phyloP scores from a whole-genome alignment of 2,797 vertebrate genomes.

The Chaenodraco wilsoni region DNA sequence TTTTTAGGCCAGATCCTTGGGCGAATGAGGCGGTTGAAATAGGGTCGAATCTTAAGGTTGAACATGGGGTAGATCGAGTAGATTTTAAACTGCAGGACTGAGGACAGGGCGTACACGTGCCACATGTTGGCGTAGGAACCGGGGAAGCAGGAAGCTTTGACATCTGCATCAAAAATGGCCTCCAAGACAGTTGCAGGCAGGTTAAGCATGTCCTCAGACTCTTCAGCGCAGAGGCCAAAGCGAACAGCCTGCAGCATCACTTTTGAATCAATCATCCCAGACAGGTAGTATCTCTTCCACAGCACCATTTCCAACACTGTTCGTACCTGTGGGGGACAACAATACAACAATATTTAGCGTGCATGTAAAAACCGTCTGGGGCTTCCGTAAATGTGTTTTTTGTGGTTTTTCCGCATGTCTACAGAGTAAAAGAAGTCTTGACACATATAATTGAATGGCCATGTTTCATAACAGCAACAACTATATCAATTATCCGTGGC shows the following conservation, averaged over 20 bases:
- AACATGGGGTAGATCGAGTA: constrained; percentile 97
- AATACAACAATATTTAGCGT: background rate
- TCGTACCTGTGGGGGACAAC: constrained; percentile 82
- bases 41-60: constrained; percentile 94
- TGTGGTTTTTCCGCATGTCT: no score
- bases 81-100: constrained; percentile 91
- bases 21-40: constrained; percentile 93
- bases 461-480: no score
- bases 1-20: constrained; percentile 83
- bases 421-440: no score
- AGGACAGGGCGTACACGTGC: constrained; percentile 93
- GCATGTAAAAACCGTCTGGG: rapidly evolving
- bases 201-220: constrained; percentile 92
- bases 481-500: no score
- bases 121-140: constrained; percentile 96
- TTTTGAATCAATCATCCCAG: constrained; percentile 96
- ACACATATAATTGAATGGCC: no score
- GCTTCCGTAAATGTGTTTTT: no score
- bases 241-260: constrained; percentile 97
- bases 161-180: constrained; percentile 94
- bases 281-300: constrained; percentile 93
- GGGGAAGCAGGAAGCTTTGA: constrained; percentile 95
- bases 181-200: constrained; percentile 89
- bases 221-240: constrained; percentile 92
- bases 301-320: constrained; percentile 96